phyloP scores from a whole-genome alignment of 2,113 vertebrate genomes.

The Rissa tridactyla region DNA sequence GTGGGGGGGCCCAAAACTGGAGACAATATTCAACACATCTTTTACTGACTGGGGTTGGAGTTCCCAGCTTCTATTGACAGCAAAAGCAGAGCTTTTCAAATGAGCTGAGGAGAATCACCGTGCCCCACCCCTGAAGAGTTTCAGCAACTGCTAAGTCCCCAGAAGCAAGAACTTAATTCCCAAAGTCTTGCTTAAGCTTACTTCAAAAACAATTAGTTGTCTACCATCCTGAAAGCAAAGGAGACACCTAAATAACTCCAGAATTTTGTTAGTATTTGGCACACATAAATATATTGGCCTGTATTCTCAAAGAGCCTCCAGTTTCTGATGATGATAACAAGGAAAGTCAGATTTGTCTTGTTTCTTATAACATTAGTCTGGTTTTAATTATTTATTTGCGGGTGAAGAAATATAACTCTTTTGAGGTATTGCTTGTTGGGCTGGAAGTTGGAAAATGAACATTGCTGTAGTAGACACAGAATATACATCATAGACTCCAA shows the following conservation, averaged over 20 bases:
- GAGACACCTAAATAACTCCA: background rate
- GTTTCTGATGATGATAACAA: background rate
- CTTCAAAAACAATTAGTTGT: background rate
- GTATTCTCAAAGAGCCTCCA: background rate
- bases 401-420: background rate
- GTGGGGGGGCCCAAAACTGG: too few species aligned
- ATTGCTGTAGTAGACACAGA: background rate
- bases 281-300: background rate
- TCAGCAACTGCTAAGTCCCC: background rate
- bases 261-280: background rate
- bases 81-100: background rate
- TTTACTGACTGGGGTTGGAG: background rate
- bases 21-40: background rate
- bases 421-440: background rate
- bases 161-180: background rate
- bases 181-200: background rate
- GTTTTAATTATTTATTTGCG: background rate
- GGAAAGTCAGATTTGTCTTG: background rate
- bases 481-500: background rate
- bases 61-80: fast-evolving
- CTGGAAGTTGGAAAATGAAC: background rate
- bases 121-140: background rate
- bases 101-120: background rate
- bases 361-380: background rate
- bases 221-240: background rate